Conservation (phyloP, 2,888 invertebrate genomes). For the Spisula solida region DNA sequence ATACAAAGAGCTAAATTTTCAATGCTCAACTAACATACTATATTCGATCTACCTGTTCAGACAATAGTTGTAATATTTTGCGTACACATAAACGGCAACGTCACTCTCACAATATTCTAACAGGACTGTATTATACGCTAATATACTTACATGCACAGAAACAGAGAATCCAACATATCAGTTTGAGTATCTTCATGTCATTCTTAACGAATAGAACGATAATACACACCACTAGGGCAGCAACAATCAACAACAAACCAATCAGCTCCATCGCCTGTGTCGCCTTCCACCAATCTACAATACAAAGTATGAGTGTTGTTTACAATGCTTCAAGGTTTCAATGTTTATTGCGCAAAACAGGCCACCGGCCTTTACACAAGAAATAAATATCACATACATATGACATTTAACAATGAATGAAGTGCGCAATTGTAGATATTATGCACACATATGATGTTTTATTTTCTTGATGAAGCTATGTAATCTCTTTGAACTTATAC, state of each 20-base stretch:
- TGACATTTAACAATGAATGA: background rate
- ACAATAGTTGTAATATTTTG: no score
- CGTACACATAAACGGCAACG: no score
- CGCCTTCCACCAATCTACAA: slow-evolving; percentile 56
- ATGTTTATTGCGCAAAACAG: background rate
- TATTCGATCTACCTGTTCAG: no score
- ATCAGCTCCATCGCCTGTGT: slow-evolving; percentile 54
- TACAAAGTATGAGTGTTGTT: no score
- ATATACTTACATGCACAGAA: slow-evolving; percentile 61
- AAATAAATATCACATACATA: background rate
- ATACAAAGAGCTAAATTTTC: no score
- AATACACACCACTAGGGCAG: slow-evolving; percentile 47
- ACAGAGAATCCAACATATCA: slow-evolving; percentile 55
- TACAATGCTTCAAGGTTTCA: background rate
- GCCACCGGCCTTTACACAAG: background rate
- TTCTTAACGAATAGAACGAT: slow-evolving; percentile 56
- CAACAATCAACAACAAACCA: slow-evolving; percentile 53
- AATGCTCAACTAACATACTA: no score
- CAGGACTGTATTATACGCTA: no score
- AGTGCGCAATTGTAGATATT: background rate
- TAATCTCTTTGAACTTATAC: no score
- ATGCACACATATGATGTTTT: no score
- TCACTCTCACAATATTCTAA: no score
- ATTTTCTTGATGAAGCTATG: no score
- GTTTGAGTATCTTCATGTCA: slow-evolving; percentile 60